A percentile compares a stretch with the other conserved stretches of the same genome.
These are phyloP conservation scores for Epinephelus moara DNA, from an alignment of 2,113 vertebrate species.

Conservation along the genomic window DNA sequence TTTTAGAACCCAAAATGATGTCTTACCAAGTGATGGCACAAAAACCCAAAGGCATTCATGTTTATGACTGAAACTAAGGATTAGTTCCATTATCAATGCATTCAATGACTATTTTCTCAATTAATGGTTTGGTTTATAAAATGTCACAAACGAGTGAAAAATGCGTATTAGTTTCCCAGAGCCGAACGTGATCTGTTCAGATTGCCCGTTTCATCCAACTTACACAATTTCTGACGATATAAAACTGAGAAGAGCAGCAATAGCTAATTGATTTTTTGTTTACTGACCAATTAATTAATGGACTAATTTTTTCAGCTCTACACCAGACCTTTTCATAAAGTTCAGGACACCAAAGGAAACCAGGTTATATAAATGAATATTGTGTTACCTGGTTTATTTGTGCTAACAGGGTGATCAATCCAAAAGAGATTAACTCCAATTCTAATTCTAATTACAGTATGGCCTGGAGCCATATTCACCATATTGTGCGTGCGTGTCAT, in stretches of 20 bases:
- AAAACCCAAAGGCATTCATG: background rate
- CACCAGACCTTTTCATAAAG: background rate
- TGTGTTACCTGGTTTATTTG: slow-evolving; percentile 2
- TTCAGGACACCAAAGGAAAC: background rate
- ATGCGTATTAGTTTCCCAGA: background rate
- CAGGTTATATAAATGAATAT: background rate
- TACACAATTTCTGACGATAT: background rate
- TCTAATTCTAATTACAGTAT: slow-evolving; percentile 20
- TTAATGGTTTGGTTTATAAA: background rate
- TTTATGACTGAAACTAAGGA: too few relatives aligned
- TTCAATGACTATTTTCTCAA: background rate
- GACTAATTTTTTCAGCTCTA: background rate
- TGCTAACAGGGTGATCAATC: background rate
- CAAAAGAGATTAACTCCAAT: slow-evolving; percentile 9
- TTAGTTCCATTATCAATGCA: background rate
- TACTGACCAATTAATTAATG: too few relatives aligned
- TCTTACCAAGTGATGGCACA: background rate
- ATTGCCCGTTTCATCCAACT: background rate
- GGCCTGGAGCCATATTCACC: slow-evolving; percentile 10
- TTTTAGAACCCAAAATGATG: background rate
- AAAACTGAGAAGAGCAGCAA: background rate
- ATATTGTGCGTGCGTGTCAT: background rate
- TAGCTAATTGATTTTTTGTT: too few relatives aligned
- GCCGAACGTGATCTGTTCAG: background rate
- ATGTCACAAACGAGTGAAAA: background rate